Evolutionary conservation across 2,113 vertebrate species (phyloP), one percentile per base, ranked within the genome.

Genomic region (Aphelocoma coerulescens): DNA sequence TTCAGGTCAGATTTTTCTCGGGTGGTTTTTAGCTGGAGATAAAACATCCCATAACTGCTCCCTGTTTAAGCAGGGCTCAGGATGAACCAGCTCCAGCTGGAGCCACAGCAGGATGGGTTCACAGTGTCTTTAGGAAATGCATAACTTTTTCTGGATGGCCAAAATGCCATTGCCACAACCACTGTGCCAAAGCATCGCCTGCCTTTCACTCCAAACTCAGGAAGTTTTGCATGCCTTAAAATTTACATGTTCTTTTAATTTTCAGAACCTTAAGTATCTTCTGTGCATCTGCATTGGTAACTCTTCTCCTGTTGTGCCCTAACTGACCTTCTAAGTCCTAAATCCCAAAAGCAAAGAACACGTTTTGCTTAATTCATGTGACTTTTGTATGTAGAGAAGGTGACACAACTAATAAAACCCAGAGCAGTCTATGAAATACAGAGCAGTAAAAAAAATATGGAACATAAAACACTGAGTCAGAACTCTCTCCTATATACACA

Each of bases 301-400:
- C 27, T 85, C 48, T 54, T 82, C n/a, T 65, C 46, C 18, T 58
- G 10, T 28, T 88, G 44, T 65, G 37, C 16, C n/a, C 37, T 68
- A 76, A 67, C 2, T 79, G 33, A 41, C 15, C 33, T 72, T 77
- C 18, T 35, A 68, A 46, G 26, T 82, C 67, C 26, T 76, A 79
- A 92, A 80, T 52, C 18, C 33, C 15, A 5, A 54, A 85, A 54
- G 20, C 27, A 79, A 88, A 68, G 5, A 54, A 59, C 13, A 26
- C 0, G 0, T 39, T 85, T 72, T 72, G n/a, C 41, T 52, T 52
- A 37, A 58, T 41, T 71, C 16, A 46, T 0, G 0, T 13, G 19
- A 23, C 28, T 68, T 79, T 78, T 75, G 4, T 54, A 37, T 3
- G 9, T 23, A 46, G 32, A 58, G 48, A 91, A 68, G 22, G 6